A percentile compares a stretch with the other conserved stretches of the same genome.
Conservation (phyloP, 2,797 vertebrate genomes). For the Graptemys geographica region DNA sequence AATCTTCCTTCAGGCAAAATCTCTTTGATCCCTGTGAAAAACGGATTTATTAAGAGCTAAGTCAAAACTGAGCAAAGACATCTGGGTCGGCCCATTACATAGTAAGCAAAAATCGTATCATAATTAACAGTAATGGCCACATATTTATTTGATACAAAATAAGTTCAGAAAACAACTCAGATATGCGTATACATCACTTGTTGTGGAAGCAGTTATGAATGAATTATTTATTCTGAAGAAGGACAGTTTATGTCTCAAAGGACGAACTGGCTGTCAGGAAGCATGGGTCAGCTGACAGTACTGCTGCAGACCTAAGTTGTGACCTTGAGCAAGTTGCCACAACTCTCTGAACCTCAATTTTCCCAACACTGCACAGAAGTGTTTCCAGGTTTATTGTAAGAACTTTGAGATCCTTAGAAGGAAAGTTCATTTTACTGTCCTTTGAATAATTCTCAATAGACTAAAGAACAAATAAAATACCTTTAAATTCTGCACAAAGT, state of each 20-base stretch:
- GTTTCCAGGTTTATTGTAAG: accelerated
- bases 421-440: accelerated
- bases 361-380: background rate
- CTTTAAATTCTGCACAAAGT: background rate
- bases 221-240: accelerated
- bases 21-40: background rate
- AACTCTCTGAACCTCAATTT: accelerated
- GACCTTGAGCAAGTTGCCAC: accelerated
- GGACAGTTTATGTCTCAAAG: accelerated
- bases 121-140: background rate
- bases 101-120: background rate
- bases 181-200: accelerated
- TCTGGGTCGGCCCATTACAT: accelerated
- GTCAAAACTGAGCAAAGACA: background rate
- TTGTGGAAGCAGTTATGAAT: accelerated
- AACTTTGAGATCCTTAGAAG: accelerated
- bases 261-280: too few relatives aligned
- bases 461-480: accelerated
- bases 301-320: too few relatives aligned
- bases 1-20: background rate
- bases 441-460: accelerated
- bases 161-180: background rate
- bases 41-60: background rate
- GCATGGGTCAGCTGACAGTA: too few relatives aligned
- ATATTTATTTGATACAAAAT: background rate